Percentiles rank a stretch among this genome's conserved stretches.
Evolutionary conservation across 2,888 invertebrate species (phyloP).

Genomic region (Diploptera punctata): DNA sequence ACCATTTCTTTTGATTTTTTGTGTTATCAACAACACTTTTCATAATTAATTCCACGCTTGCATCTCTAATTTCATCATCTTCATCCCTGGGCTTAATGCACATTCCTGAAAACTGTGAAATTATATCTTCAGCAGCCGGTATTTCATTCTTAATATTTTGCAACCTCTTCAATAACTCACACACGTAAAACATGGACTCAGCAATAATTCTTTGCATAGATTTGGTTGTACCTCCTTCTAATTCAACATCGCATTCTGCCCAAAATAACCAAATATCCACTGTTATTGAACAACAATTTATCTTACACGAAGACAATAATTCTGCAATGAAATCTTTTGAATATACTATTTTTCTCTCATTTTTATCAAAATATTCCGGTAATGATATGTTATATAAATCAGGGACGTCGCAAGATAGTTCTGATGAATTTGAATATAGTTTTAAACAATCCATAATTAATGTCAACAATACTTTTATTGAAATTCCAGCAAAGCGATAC

Average conservation of each 20-base stretch:
- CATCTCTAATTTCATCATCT: conserved; percentile 42
- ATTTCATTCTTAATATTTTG: neutral
- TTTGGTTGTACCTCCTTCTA: neutral
- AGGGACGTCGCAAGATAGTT: neutral
- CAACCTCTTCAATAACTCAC: neutral
- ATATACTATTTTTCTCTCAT: neutral
- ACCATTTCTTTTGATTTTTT: conserved; percentile 38
- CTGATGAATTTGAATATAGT: neutral
- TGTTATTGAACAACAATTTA: conserved; percentile 19
- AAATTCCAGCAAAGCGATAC: conserved; percentile 2
- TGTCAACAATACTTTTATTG: neutral
- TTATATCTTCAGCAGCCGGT: conserved; percentile 5
- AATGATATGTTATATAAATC: neutral
- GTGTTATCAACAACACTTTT: conserved; percentile 31
- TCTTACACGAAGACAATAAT: conserved; percentile 15
- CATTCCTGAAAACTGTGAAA: conserved; percentile 29
- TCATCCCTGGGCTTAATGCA: conserved; percentile 39
- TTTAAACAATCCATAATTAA: conserved; percentile 13
- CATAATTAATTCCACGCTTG: conserved; percentile 30
- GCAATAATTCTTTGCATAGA: conserved; percentile 35
- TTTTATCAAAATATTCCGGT: conserved; percentile 2
- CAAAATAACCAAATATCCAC: conserved; percentile 37
- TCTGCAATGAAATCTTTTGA: neutral
- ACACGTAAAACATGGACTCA: conserved; percentile 35
- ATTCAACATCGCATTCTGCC: conserved; percentile 23